Evolutionary conservation across 2,113 vertebrate genomes (phyloP).

Genomic region (Coptodon bakossiorum): DNA sequence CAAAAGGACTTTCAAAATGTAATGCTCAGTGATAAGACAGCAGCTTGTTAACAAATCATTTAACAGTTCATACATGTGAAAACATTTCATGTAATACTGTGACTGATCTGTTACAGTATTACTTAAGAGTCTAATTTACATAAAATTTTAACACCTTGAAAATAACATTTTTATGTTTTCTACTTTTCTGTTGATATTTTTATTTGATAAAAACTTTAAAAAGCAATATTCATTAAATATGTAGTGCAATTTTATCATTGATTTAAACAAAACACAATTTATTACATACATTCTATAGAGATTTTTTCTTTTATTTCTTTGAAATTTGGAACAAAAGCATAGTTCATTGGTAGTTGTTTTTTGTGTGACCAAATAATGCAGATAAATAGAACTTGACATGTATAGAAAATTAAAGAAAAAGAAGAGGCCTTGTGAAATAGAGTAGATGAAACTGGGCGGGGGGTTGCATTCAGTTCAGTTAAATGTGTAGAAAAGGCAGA

Average conservation of each 20-base stretch:
- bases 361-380: background rate
- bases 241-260: background rate
- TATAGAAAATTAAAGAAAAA: background rate
- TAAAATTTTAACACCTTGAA: background rate
- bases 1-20: background rate
- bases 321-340: background rate
- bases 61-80: background rate
- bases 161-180: background rate
- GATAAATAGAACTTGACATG: background rate
- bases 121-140: background rate
- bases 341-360: background rate
- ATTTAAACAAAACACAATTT: background rate
- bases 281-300: background rate
- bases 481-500: conserved; percentile 11
- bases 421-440: background rate
- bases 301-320: background rate
- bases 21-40: background rate
- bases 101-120: background rate
- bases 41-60: background rate
- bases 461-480: background rate
- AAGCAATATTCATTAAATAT: background rate
- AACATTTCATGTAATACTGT: background rate
- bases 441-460: background rate
- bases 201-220: background rate
- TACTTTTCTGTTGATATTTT: background rate